A percentile compares a stretch with the other conserved stretches of the same genome.
Evolutionary conservation across 2,113 vertebrate genomes (phyloP).

Genomic region (Notarius lentiginosus): DNA sequence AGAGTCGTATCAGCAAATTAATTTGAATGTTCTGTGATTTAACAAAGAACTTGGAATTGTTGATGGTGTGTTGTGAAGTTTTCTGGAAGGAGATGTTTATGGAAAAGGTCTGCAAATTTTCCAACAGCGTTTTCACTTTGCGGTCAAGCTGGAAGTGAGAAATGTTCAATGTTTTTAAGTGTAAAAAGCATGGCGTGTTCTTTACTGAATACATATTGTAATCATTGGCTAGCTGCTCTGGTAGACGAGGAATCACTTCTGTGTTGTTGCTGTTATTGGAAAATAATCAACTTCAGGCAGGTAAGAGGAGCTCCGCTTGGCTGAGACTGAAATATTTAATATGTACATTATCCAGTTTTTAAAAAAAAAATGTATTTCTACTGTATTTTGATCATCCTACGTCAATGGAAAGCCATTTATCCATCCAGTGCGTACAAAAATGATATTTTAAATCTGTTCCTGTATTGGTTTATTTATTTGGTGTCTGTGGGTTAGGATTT

Average conservation of each 20-base stretch:
- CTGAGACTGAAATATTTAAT: not conserved
- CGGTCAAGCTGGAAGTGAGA: not conserved
- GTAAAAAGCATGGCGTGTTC: not conserved
- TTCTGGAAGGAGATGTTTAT: not conserved
- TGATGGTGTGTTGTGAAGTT: not conserved
- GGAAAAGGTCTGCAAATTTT: not conserved
- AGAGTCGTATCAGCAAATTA: not conserved
- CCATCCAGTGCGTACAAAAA: not conserved
- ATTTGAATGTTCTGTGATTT: not conserved
- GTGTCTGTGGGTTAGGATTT: slow-evolving; percentile 11
- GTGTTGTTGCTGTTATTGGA: too few species aligned
- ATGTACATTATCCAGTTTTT: not conserved
- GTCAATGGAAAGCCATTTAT: not conserved
- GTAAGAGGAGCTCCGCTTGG: not conserved
- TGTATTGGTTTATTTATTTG: slow-evolving; percentile 21
- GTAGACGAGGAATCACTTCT: not conserved
- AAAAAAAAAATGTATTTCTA: not conserved
- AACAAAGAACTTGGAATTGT: not conserved
- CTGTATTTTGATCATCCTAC: not conserved
- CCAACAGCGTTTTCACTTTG: not conserved
- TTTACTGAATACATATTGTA: not conserved
- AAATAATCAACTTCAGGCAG: not conserved
- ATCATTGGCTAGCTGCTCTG: not conserved
- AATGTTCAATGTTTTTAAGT: not conserved
- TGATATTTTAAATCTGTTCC: not conserved